Base-by-base conservation (phyloP, 37 sponge, comb jelly and placozoan species). In the Tethya wilhelma region DNA sequence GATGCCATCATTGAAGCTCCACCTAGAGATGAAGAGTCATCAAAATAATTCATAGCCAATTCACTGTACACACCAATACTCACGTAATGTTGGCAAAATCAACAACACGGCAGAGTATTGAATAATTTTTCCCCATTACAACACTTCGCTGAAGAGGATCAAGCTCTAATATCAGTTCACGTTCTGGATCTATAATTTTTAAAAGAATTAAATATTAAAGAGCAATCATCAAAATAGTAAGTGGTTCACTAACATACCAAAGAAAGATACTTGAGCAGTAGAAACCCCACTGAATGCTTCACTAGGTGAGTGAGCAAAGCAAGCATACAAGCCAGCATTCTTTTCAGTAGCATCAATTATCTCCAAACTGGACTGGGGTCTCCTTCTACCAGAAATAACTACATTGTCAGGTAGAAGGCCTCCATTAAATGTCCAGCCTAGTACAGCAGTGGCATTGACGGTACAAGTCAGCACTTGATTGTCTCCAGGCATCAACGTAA, bases 361-460 rank as follows among this genome's bases (percentile, higher is more conserved):
- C 40, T 39, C 71, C n/a, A 86, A 45, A 1, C 45, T 30, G 2
- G 79, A 77, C 29, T 17, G 38, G 12, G 11, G 32, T 0, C 45
- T 43, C 23, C 36, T 32, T 12, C 32, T 56, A 0, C 31, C 38
- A n/a, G 33, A 22, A 19, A 71, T 39, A 11, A 32, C 29, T 4
- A 37, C 49, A 31, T 86, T 86, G 31, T 7, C 44, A 14, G 86
- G 86, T 2, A 79, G 22, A 30, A 49, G 38, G 9, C 72, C 64
- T 9, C 86, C 86, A 56, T 86, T 72, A 38, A 72, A 63, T 1
- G 86, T 86, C 86, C 86, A 86, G 41, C 41, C 64, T 30, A 86
- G 33, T n/a, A 56, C 67, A 19, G 80, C 86, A 53, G 68, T 36
- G 20, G 46, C 20, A 37, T 58, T 67, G 45, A 44, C 77, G 29